Evolutionary conservation across 2,113 vertebrate genomes (phyloP).

Genomic region (Onychostoma macrolepis): DNA sequence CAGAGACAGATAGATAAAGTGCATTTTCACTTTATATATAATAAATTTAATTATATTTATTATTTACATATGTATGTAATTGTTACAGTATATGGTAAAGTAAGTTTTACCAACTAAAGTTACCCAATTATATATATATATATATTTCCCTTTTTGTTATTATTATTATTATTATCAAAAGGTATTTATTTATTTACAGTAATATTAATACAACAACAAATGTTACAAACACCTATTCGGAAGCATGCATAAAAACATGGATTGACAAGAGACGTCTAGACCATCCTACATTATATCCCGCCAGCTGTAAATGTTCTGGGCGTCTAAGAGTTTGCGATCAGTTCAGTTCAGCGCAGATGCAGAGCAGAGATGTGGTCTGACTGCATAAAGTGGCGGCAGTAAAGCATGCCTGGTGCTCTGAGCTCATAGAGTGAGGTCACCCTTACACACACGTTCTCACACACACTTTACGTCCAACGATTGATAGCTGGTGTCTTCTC

Average conservation of each 20-base stretch:
- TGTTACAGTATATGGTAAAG: background rate
- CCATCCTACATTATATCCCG: background rate
- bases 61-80: too few species aligned
- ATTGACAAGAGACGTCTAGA: constrained; percentile 8
- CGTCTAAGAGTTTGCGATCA: constrained; percentile 31
- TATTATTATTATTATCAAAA: too few species aligned
- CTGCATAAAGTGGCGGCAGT: constrained; percentile 44
- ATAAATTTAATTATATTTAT: background rate
- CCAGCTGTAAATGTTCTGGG: background rate
- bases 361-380: constrained; percentile 27
- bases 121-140: too few species aligned
- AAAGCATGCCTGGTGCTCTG: constrained; percentile 47
- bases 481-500: constrained; percentile 60
- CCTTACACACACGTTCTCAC: constrained; percentile 45
- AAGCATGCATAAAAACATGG: background rate
- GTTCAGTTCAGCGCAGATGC: constrained; percentile 4
- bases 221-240: background rate
- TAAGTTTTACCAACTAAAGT: too few species aligned
- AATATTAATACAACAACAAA: background rate
- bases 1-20: too few species aligned
- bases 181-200: too few species aligned
- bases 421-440: constrained; percentile 49
- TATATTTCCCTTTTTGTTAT: too few species aligned
- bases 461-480: constrained; percentile 45
- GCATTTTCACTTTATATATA: too few species aligned